Evolutionary conservation across 2,113 vertebrate genomes (phyloP), one percentile per base, ranked within the genome.

Genomic region (Saguinus midas): DNA sequence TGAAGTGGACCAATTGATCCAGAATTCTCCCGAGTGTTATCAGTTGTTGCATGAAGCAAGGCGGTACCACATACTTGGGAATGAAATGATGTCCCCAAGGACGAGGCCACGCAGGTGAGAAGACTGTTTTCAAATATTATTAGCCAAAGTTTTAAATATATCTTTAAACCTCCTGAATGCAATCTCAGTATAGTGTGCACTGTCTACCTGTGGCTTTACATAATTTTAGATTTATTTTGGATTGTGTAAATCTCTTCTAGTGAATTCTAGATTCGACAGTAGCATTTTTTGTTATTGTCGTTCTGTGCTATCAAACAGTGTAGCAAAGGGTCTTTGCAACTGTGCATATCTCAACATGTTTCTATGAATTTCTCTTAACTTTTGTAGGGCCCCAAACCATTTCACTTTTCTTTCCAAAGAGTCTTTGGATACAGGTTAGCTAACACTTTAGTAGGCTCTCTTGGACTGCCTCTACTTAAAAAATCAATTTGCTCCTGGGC

Each of bases 31-130:
- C 0, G 99, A 99, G 96, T 99, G 99, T 98, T 99, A 99, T 43
- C 99, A 99, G 94, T 98, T 99, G 78, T 99, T 99, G 94, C 99
- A 99, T 0, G 99, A 99, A 98, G 99, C 99, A 96, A 98, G 99
- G 52, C 98, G 99, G 32, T 99, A 99, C 98, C 99, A 99, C 27
- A 99, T 99, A 96, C 99, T 99, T 6, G 99, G 99, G 85, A 99
- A 99, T 52, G 99, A 99, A 98, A 99, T 99, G 99, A 99, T 99
- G 99, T 99, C 99, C 84, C 99, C 99, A 96, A 99, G 99, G 97
- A 99, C 99, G 16, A 98, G 99, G 92, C 99, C 99, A 29, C 99
- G 99, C 98, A 99, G 99, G 99, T 99, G 96, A 98, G 98, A 84
- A 35, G 73, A 48, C 27, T 78, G 37, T 75, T 90, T 57, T 27